Conservation (phyloP, 2,888 invertebrate species). For the Lobophora halterata region DNA sequence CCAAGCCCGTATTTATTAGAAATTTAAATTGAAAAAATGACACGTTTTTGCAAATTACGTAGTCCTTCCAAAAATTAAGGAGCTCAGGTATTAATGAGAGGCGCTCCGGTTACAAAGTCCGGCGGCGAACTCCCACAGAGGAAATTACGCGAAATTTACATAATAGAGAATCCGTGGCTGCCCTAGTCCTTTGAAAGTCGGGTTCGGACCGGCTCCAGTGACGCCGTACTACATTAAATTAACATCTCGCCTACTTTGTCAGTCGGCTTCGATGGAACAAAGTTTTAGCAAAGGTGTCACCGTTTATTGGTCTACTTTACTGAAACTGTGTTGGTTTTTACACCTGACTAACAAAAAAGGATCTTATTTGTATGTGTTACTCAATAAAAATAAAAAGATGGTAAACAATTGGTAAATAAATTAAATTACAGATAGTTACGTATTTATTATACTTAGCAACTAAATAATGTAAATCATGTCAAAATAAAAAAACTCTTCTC, state of each 20-base stretch:
- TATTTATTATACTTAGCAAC: too few species aligned
- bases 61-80: slow-evolving; percentile 48
- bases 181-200: slow-evolving; percentile 74
- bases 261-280: slow-evolving; percentile 55
- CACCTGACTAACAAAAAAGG: not conserved
- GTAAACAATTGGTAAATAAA: too few species aligned
- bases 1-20: slow-evolving; percentile 8
- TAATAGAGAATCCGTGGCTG: slow-evolving; percentile 78
- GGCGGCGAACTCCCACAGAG: slow-evolving; percentile 57
- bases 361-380: too few species aligned
- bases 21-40: slow-evolving; percentile 32
- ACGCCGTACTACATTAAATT: slow-evolving; percentile 75
- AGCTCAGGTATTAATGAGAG: slow-evolving; percentile 69
- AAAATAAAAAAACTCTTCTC: too few species aligned
- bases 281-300: slow-evolving; percentile 50
- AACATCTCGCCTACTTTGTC: slow-evolving; percentile 76
- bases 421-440: too few species aligned
- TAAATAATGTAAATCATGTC: too few species aligned
- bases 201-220: slow-evolving; percentile 65
- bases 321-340: not conserved
- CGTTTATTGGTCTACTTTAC: slow-evolving; percentile 21
- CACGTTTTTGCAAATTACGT: slow-evolving; percentile 9
- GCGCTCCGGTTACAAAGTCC: slow-evolving; percentile 72
- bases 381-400: too few species aligned
- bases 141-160: slow-evolving; percentile 78